These are phyloP conservation scores for Onthophagus taurus DNA, from an alignment of 1,140 invertebrate genomes.

Conservation along the genomic window DNA sequence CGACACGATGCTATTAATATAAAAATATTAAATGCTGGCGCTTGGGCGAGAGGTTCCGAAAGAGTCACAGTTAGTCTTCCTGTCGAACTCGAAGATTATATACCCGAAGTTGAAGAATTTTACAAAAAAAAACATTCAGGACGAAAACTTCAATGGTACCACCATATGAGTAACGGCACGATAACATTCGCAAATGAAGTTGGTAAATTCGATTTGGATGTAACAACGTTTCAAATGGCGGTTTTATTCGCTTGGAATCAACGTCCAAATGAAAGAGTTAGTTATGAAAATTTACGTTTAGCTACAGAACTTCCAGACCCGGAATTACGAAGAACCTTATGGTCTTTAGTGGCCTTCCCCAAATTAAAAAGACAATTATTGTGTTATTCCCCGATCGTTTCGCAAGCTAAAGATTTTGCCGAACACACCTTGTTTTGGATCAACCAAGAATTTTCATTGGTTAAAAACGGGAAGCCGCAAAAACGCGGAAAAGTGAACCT, in stretches of 20 bases:
- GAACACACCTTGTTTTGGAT: slow-evolving; percentile 93
- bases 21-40: slow-evolving; percentile 96
- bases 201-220: slow-evolving; percentile 94
- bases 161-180: slow-evolving; percentile 99
- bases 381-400: slow-evolving; percentile 65
- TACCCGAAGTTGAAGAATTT: slow-evolving; percentile 93
- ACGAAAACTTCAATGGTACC: slow-evolving; percentile 98
- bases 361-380: slow-evolving; percentile 92
- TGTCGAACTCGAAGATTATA: slow-evolving; percentile 94
- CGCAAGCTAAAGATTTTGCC: slow-evolving; percentile 86
- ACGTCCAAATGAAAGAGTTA: slow-evolving; percentile 79
- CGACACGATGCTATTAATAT: slow-evolving; percentile 70
- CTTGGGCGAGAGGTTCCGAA: slow-evolving; percentile 93
- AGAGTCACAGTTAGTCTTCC: slow-evolving; percentile 91
- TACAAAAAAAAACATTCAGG: slow-evolving; percentile 95
- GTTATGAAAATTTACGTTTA: slow-evolving; percentile 89
- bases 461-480: slow-evolving; percentile 90
- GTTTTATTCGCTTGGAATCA: slow-evolving; percentile 99
- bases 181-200: slow-evolving; percentile 91
- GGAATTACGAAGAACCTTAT: slow-evolving; percentile 91
- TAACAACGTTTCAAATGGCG: slow-evolving; percentile 99
- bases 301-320: slow-evolving; percentile 93
- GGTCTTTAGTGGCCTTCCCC: slow-evolving; percentile 94
- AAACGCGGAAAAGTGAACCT: slow-evolving; percentile 91
- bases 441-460: slow-evolving; percentile 88